Evolutionary conservation across 2,888 invertebrate species (phyloP).

Genomic region (Drosophila limbata): DNA sequence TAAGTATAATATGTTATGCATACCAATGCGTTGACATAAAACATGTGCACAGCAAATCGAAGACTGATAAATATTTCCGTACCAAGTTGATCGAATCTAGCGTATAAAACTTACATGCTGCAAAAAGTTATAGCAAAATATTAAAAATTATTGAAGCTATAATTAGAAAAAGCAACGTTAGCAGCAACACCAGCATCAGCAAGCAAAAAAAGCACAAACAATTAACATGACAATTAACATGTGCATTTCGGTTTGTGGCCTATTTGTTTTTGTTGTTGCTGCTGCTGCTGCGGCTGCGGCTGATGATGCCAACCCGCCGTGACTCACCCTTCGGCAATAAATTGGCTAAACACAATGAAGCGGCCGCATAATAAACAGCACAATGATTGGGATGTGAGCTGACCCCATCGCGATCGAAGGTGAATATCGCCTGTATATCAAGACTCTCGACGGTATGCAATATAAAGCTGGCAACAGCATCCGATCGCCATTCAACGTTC

Average conservation of each 20-base stretch:
- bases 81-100: constrained; percentile 94
- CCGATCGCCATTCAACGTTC: constrained; percentile 90
- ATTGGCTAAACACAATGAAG: constrained; percentile 91
- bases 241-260: constrained; percentile 54
- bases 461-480: constrained; percentile 88
- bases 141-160: constrained; percentile 48
- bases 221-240: constrained; percentile 76
- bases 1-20: constrained; percentile 71
- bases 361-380: constrained; percentile 92
- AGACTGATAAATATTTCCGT: constrained; percentile 93
- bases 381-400: constrained; percentile 97
- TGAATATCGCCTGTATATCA: constrained; percentile 93
- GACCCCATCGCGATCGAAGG: constrained; percentile 97
- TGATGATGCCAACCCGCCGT: constrained; percentile 46
- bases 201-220: constrained; percentile 34
- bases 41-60: constrained; percentile 94
- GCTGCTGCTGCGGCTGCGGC: constrained; percentile 7
- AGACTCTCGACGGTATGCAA: constrained; percentile 89
- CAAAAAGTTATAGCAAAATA: constrained; percentile 74
- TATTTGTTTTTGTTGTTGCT: constrained; percentile 31
- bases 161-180: constrained; percentile 41
- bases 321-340: constrained; percentile 90
- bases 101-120: constrained; percentile 93
- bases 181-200: constrained; percentile 28
- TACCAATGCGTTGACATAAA: constrained; percentile 92